These are phyloP conservation scores for Tokudaia muenninki DNA, from an alignment of 2,797 vertebrate genomes.

Conservation along the genomic window DNA sequence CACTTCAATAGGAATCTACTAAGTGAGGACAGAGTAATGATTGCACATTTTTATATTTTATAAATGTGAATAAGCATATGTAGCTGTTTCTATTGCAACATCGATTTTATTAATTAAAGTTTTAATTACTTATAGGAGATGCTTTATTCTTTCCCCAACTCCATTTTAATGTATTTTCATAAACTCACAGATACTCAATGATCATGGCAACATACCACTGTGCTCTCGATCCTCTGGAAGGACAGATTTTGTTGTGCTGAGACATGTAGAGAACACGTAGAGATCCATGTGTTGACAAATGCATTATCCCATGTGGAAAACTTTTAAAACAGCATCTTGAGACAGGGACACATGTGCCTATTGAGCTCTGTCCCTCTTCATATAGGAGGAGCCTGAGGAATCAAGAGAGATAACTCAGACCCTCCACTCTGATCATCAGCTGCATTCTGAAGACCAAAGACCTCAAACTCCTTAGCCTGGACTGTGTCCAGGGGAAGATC, in stretches of 20 bases:
- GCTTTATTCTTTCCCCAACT: background rate
- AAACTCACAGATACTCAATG: background rate
- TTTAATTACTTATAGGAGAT: slow-evolving; percentile 32
- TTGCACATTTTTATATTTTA: background rate
- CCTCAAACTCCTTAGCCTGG: background rate
- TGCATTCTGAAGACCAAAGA: background rate
- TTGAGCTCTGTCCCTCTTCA: background rate
- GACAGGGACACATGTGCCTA: background rate
- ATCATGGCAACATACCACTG: background rate
- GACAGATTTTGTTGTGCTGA: background rate
- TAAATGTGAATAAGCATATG: background rate
- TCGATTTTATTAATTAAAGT: background rate
- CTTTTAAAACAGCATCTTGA: background rate
- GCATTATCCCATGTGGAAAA: background rate
- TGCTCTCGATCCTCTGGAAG: background rate
- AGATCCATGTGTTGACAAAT: background rate
- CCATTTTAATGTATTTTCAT: background rate
- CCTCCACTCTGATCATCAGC: background rate
- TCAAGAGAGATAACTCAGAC: background rate
- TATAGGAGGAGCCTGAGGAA: background rate
- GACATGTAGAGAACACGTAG: background rate
- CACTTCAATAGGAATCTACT: background rate
- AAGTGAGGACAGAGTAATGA: background rate
- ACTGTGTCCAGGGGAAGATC: background rate
- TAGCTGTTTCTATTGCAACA: slow-evolving; percentile 8